Percentiles rank a stretch among this genome's conserved stretches.
phyloP scores from a whole-genome alignment of 2,888 invertebrate species.

The Epirrhoe alternata region DNA sequence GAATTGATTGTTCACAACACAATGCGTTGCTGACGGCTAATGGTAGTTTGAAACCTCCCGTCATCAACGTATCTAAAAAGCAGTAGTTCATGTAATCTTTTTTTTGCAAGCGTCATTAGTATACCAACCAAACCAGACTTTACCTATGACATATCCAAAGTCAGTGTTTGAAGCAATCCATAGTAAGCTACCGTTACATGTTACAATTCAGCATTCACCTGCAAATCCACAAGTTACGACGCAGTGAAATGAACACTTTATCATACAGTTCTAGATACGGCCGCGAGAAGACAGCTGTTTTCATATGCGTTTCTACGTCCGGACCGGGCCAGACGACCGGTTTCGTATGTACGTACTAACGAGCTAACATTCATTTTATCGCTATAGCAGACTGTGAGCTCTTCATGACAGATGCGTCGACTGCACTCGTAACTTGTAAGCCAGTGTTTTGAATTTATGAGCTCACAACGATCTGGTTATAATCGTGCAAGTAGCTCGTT shows the following conservation, averaged over 20 bases:
- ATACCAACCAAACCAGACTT: neutral
- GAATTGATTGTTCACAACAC: constrained; percentile 18
- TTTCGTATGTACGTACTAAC: constrained; percentile 39
- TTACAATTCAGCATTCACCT: neutral
- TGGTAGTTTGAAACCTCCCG: constrained; percentile 14
- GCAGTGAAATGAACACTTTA: constrained; percentile 4
- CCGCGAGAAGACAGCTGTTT: constrained; percentile 13
- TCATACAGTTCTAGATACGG: neutral
- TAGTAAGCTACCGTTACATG: neutral
- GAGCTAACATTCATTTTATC: constrained; percentile 38
- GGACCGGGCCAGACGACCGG: constrained; percentile 42
- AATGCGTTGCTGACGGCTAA: constrained; percentile 13
- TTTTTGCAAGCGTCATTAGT: neutral
- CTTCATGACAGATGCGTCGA: constrained; percentile 39
- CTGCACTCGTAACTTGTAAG: constrained; percentile 23
- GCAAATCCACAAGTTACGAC: neutral
- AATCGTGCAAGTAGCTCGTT: neutral
- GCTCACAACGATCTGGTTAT: constrained; percentile 4
- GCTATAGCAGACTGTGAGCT: constrained; percentile 43
- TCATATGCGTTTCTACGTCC: constrained; percentile 10
- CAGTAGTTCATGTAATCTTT: neutral
- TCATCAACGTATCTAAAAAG: neutral
- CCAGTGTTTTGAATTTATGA: constrained; percentile 25
- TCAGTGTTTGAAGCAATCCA: neutral
- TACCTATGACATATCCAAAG: neutral